These are phyloP conservation scores for Erebia aethiops DNA, from an alignment of 2,888 invertebrate genomes.

Conservation along the genomic window DNA sequence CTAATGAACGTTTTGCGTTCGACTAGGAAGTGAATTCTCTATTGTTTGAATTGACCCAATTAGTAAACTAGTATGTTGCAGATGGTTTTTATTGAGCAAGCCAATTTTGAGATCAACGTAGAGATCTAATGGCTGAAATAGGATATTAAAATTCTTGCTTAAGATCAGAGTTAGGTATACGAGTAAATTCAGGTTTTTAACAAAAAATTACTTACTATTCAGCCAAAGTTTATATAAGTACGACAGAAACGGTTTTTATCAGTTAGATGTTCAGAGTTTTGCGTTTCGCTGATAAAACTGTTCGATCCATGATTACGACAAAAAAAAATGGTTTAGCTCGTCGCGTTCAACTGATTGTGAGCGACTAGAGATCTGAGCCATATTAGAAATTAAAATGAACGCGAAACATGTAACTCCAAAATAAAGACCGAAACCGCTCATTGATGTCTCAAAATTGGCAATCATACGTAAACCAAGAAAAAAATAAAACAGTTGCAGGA, in stretches of 20 bases:
- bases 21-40: slow-evolving; percentile 66
- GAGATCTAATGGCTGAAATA: not conserved
- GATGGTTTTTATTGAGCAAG: slow-evolving; percentile 6
- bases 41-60: slow-evolving; percentile 60
- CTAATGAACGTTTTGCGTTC: slow-evolving; percentile 64
- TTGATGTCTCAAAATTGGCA: not conserved
- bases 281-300: too few relatives aligned
- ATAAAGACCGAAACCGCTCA: not conserved
- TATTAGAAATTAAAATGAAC: not conserved
- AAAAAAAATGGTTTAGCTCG: too few relatives aligned
- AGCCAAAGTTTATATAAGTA: too few relatives aligned
- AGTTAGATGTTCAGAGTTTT: too few relatives aligned
- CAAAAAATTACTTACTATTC: too few relatives aligned
- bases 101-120: slow-evolving; percentile 1
- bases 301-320: too few relatives aligned
- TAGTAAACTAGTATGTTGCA: slow-evolving; percentile 39
- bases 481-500: not conserved
- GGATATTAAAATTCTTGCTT: not conserved
- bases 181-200: too few relatives aligned
- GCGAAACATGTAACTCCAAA: not conserved
- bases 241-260: too few relatives aligned
- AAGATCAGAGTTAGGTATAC: not conserved
- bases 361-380: too few relatives aligned
- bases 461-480: not conserved
- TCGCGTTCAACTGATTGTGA: too few relatives aligned